Percentiles rank a stretch among this genome's conserved stretches.
phyloP scores from a whole-genome alignment of 2,113 vertebrate genomes.

The Neolamprologus sp. region DNA sequence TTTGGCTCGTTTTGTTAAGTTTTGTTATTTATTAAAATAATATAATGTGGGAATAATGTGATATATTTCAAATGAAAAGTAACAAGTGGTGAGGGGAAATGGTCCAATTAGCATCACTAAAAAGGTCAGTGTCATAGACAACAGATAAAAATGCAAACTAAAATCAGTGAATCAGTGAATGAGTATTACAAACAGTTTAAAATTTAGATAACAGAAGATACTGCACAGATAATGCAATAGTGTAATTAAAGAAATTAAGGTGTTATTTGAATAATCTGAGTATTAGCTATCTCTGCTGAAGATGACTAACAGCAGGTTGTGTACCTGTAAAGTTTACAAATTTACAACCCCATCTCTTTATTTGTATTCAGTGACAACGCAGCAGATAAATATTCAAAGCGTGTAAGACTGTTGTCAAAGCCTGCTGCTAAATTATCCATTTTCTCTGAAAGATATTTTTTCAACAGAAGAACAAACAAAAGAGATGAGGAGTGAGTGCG shows the following conservation, averaged over 20 bases:
- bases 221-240: neutral
- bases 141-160: neutral
- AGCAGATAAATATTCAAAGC: neutral
- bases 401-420: neutral
- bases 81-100: neutral
- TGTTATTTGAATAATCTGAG: neutral
- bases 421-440: neutral
- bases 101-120: neutral
- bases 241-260: neutral
- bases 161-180: neutral
- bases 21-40: neutral
- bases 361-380: neutral
- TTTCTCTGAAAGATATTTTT: neutral
- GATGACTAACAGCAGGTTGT: neutral
- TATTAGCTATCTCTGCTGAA: neutral
- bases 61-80: neutral
- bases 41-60: neutral
- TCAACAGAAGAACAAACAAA: neutral
- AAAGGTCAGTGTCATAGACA: neutral
- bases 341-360: neutral
- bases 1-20: neutral
- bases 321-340: neutral
- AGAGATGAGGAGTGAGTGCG: neutral
- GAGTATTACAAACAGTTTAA: neutral
- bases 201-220: neutral